Percentiles rank a stretch among this genome's conserved stretches.
Evolutionary conservation across 1,140 invertebrate species (phyloP).

Genomic region (Tribolium madens): DNA sequence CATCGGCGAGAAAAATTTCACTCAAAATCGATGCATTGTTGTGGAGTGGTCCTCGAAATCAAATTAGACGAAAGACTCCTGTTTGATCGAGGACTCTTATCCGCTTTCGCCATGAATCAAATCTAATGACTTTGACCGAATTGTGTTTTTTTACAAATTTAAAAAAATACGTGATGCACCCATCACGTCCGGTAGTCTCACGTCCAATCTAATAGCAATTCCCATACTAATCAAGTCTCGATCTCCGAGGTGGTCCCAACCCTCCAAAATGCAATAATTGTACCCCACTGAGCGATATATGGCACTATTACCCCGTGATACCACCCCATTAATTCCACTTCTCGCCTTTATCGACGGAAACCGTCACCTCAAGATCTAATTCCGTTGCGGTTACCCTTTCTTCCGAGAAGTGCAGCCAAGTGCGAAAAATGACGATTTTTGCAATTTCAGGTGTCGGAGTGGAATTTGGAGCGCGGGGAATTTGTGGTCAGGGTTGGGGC

Average conservation of each 20-base stretch:
- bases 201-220: conserved; percentile 28
- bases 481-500: neutral
- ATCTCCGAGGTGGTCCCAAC: conserved; percentile 48
- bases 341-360: conserved; percentile 40
- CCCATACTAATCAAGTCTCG: neutral
- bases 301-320: conserved; percentile 48
- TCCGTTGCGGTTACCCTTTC: conserved; percentile 1
- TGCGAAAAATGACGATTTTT: neutral
- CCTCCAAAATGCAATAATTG: conserved; percentile 46
- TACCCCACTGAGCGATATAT: conserved; percentile 50
- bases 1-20: neutral
- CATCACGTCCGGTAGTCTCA: neutral
- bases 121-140: too few relatives aligned
- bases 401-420: neutral
- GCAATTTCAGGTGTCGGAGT: neutral
- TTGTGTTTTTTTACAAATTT: conserved; percentile 5
- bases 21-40: too few relatives aligned
- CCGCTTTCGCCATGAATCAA: too few relatives aligned
- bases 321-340: conserved; percentile 48
- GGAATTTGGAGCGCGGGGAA: neutral
- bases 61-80: too few relatives aligned
- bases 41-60: neutral
- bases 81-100: neutral
- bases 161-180: conserved; percentile 24
- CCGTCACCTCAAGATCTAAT: conserved; percentile 3